These are phyloP conservation scores for Frankliniella fusca DNA, from an alignment of 2,888 invertebrate genomes.

Conservation along the genomic window DNA sequence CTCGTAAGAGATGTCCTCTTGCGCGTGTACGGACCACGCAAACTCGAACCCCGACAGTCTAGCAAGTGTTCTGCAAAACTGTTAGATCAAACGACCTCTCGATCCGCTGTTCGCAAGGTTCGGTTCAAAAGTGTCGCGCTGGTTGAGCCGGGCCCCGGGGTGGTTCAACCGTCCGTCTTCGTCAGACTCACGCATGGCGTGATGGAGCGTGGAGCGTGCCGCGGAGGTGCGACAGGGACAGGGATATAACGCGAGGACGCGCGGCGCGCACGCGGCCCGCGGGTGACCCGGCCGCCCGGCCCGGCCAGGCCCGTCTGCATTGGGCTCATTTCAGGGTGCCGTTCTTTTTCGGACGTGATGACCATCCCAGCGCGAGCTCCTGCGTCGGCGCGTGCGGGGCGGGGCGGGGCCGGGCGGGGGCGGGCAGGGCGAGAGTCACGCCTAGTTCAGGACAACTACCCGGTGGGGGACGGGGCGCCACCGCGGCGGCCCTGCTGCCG, in stretches of 20 bases:
- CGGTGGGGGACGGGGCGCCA: background rate
- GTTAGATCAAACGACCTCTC: no score
- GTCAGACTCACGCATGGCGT: background rate
- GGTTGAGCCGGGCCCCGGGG: background rate
- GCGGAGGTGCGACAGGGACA: background rate
- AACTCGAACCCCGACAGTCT: no score
- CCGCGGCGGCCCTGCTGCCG: background rate
- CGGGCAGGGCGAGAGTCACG: background rate
- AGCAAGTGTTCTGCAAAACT: no score
- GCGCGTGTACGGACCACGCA: no score
- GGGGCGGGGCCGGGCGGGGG: background rate
- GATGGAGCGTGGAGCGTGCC: background rate
- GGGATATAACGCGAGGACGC: background rate
- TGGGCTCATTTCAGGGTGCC: constrained; percentile 25
- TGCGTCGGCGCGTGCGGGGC: background rate
- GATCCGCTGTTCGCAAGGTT: background rate
- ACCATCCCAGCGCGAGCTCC: background rate
- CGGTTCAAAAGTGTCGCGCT: background rate
- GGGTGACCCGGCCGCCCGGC: background rate
- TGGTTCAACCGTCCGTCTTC: background rate
- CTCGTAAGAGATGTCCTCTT: no score
- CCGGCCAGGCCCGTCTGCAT: background rate
- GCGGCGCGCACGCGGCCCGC: background rate
- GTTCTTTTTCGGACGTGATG: constrained; percentile 21
- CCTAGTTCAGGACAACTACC: no score